phyloP scores from a whole-genome alignment of 2,888 invertebrate genomes.

The Idaea straminata region DNA sequence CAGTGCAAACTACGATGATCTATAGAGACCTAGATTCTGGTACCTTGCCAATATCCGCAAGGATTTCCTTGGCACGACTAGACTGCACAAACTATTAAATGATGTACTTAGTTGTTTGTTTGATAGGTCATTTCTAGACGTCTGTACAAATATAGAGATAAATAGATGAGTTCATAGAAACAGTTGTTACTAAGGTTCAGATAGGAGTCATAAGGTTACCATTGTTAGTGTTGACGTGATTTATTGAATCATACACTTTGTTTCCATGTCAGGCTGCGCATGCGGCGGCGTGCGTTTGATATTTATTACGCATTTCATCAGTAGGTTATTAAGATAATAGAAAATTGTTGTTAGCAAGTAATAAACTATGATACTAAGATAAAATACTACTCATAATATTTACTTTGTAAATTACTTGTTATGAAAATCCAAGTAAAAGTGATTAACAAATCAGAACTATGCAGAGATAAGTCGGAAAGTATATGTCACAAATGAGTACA shows the following conservation, averaged over 20 bases:
- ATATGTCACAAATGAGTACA: too few species aligned
- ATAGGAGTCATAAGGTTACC: background rate
- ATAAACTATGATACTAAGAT: too few species aligned
- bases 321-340: background rate
- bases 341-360: background rate
- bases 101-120: background rate
- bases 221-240: background rate
- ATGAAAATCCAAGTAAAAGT: too few species aligned
- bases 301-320: slow-evolving; percentile 7
- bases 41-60: background rate
- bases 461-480: too few species aligned
- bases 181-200: background rate
- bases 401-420: too few species aligned
- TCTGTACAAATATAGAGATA: background rate
- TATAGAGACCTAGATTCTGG: too few species aligned
- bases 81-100: background rate
- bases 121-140: background rate
- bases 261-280: background rate
- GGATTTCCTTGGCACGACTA: background rate
- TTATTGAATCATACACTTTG: background rate
- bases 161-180: background rate
- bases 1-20: too few species aligned
- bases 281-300: background rate
- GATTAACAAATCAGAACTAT: too few species aligned
- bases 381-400: too few species aligned